These are phyloP conservation scores for Orycteropus afer DNA, from an alignment of 2,113 vertebrate genomes.

Conservation along the genomic window DNA sequence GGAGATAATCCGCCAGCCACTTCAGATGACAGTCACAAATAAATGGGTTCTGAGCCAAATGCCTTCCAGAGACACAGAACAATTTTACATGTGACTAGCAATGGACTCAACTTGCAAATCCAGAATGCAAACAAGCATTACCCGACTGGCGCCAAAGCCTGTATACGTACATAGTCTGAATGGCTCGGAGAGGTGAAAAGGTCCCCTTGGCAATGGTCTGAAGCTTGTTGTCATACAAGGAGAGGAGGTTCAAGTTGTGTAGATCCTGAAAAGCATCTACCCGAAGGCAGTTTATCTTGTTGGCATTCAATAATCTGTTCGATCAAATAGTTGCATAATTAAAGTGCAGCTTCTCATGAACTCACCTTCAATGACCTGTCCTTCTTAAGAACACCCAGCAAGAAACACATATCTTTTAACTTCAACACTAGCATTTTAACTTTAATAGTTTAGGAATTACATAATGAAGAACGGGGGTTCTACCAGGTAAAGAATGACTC, in stretches of 20 bases:
- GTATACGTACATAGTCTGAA: conserved; percentile 97
- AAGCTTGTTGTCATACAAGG: conserved; percentile 99
- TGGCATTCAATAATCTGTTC: conserved; percentile 97
- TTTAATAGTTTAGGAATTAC: background rate
- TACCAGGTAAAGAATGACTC: background rate
- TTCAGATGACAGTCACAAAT: conserved; percentile 99
- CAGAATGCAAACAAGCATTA: background rate
- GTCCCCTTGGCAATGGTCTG: conserved; percentile 99
- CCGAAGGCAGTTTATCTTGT: conserved; percentile 98
- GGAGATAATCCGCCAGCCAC: conserved; percentile 99
- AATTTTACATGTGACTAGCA: conserved; percentile 78
- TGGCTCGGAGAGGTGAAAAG: conserved; percentile 95
- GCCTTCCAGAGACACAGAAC: conserved; percentile 88
- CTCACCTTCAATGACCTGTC: conserved; percentile 20
- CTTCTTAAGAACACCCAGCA: background rate
- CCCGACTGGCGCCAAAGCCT: background rate
- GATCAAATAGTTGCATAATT: conserved; percentile 77
- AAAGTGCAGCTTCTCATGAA: conserved; percentile 33
- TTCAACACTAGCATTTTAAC: background rate
- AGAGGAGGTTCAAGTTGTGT: conserved; percentile 98
- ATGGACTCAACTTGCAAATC: conserved; percentile 53
- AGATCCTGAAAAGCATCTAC: conserved; percentile 99
- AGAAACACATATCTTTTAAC: background rate
- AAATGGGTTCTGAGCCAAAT: conserved; percentile 99
- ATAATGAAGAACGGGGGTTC: background rate